Evolutionary conservation across 1,140 invertebrate genomes (phyloP), one percentile per base, ranked within the genome.

Genomic region (Polypedilum pembai): DNA sequence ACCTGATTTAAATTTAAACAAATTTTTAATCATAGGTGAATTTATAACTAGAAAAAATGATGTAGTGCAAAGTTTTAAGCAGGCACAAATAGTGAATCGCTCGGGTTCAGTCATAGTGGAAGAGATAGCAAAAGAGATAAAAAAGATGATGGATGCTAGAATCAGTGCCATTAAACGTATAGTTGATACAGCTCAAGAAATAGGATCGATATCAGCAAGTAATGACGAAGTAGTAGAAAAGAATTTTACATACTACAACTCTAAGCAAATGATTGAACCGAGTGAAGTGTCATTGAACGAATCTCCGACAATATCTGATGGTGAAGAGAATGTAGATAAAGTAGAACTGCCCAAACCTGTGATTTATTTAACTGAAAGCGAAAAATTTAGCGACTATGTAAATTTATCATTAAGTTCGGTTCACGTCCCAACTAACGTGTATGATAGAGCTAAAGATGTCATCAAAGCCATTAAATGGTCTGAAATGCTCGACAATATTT

Each of bases 351-450:
- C 84, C 17, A 86, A 80, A 24, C 80, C 80, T 77, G 82, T 84
- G 45, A 80, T 90, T n/a, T 82, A 86, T 0, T 79, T 94, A 21
- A 87, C 86, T 65, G 84, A 85, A 73, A 91, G 93, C 82, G 81
- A 85, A 18, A 90, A 94, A 79, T 98, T 97, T 78, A 90, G 88
- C 75, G 87, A 90, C 79, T 90, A 90, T 20, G 93, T 98, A 3
- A 97, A 96, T 81, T 87, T 88, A 7, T 92, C 87, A 79, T 86
- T 89, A 80, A 96, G 94, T 78, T 92, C 94, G 41, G 93, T 98
- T 5, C 96, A 98, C 82, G 94, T 99, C 7, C 95, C 96, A 1
- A 96, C 94, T 24, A 97, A 97, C 83, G 95, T 98, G 63, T 98
- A 92, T 80, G 93, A 95, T 78, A 87, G 91, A 87, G 88, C 88